These are phyloP conservation scores for Brevimyrus niger DNA, from an alignment of 2,113 vertebrate genomes.

Conservation along the genomic window DNA sequence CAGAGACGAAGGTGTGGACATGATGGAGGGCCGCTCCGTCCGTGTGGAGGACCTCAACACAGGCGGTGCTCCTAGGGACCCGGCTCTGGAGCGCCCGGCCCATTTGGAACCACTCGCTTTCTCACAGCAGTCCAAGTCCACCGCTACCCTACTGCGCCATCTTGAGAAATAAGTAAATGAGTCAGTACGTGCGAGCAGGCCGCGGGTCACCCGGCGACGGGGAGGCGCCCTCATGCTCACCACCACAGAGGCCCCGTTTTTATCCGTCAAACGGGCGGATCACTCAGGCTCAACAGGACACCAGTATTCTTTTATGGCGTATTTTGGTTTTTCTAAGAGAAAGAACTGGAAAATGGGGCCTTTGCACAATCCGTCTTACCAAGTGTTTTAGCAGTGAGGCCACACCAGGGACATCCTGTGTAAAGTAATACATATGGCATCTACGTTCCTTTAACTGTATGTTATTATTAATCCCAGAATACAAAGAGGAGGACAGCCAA, in stretches of 20 bases:
- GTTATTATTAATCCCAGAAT: neutral
- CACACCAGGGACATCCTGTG: neutral
- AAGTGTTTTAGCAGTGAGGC: neutral
- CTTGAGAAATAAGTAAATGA: neutral
- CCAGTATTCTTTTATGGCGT: neutral
- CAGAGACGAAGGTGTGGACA: neutral
- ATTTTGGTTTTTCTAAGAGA: neutral
- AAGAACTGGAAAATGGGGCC: neutral
- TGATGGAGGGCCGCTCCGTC: conserved; percentile 4
- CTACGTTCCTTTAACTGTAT: neutral
- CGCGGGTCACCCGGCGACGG: neutral
- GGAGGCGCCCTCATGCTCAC: neutral
- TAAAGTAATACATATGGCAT: neutral
- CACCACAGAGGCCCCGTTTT: neutral
- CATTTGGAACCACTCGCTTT: neutral
- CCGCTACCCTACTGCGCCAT: neutral
- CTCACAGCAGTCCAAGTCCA: neutral
- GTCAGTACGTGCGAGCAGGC: neutral
- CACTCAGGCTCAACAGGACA: neutral
- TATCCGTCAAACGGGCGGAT: neutral
- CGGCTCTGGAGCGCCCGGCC: neutral
- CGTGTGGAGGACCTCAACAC: neutral
- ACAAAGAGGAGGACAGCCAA: neutral
- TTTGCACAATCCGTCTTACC: neutral
- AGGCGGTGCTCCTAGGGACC: neutral